Base-by-base conservation (phyloP, 2,888 invertebrate genomes). In the Darwinula stevensoni region DNA sequence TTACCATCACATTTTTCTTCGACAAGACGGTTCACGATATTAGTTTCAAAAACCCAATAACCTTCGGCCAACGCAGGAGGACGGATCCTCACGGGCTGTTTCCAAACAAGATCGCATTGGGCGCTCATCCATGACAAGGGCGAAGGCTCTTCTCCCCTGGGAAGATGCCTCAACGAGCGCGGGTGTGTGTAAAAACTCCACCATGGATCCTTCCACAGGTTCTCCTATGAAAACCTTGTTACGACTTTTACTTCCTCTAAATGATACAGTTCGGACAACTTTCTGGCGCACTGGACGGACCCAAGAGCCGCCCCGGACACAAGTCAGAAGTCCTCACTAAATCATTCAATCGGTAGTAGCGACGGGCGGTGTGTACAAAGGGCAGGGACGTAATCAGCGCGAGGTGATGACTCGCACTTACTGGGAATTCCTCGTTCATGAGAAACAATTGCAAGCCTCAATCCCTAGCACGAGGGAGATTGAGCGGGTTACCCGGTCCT, bases 341-440 rank as follows among this genome's bases (percentile, higher is more conserved):
- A 42, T 37, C 44, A 40, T 41, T 43, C 47, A 43, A 47, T 48
- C 47, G 46, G 48, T 45, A 45, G 50, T 61, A 64, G 62, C 63
- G 63, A 64, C 63, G 62, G 62, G 62, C 61, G 61, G 62, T 63
- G 61, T 63, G 62, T 61, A 63, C 62, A 63, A 63, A 63, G 58
- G 58, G 60, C 59, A 64, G 62, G 61, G 62, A 63, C 62, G 55
- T 62, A 62, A 61, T 63, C 63, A 61, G 57, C 57, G 56, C 60
- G 54, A 59, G 62, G 57, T 63, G 47, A 61, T 64, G 62, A 63
- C 61, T 59, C 57, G 57, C 58, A 56, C 59, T 61, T 64, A 65
- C 63, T 61, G 56, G 63, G 59, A 60, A 63, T 62, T 63, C 61
- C 61, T 62, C 58, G 61, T 62, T 62, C 47, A 52, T 43, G 52